Evolutionary conservation across 2,888 invertebrate species (phyloP).

Genomic region (Orthosia gothica): DNA sequence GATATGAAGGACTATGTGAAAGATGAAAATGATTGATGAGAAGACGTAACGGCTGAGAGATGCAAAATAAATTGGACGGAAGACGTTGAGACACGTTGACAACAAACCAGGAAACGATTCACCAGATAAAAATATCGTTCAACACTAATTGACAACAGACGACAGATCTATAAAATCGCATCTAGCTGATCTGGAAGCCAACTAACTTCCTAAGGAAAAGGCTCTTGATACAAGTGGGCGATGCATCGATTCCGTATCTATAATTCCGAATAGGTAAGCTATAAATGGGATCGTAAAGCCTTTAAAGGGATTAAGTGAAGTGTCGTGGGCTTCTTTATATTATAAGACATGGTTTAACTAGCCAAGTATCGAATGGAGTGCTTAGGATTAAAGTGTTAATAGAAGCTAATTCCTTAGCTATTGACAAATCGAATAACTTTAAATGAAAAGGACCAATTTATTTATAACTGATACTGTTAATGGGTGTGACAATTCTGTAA

Average conservation of each 20-base stretch:
- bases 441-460: slow-evolving; percentile 20
- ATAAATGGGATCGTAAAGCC: slow-evolving; percentile 59
- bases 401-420: slow-evolving; percentile 11
- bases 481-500: slow-evolving; percentile 1
- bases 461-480: not conserved
- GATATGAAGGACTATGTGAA: not conserved
- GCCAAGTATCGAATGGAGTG: slow-evolving; percentile 22
- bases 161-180: slow-evolving; percentile 21
- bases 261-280: slow-evolving; percentile 44
- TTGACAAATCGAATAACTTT: slow-evolving; percentile 12
- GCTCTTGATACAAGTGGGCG: slow-evolving; percentile 39
- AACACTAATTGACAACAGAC: slow-evolving; percentile 31
- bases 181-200: slow-evolving; percentile 25
- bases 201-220: slow-evolving; percentile 32
- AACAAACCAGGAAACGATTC: slow-evolving; percentile 19
- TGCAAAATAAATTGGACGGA: slow-evolving; percentile 8
- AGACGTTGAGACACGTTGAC: slow-evolving; percentile 6
- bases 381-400: slow-evolving; percentile 42
- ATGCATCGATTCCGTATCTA: slow-evolving; percentile 45
- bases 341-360: slow-evolving; percentile 42
- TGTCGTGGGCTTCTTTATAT: slow-evolving; percentile 59
- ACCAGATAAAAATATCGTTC: not conserved
- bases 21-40: not conserved
- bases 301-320: slow-evolving; percentile 57
- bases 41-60: not conserved